Conservation (phyloP, 1,140 invertebrate genomes). For the Pseudoatta argentina region DNA sequence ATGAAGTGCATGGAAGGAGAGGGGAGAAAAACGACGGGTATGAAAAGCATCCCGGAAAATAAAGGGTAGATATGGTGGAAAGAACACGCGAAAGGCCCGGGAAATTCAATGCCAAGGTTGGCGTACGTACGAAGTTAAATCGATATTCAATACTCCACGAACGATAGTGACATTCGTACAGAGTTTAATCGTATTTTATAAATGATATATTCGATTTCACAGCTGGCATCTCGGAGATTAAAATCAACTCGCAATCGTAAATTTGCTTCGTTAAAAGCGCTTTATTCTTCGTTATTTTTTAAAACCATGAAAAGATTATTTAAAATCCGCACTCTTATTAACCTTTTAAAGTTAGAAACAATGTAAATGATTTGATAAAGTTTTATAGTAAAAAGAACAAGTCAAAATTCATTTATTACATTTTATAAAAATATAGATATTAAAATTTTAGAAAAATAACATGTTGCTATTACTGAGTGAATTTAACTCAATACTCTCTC, state of each 20-base stretch:
- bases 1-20: slow-evolving; percentile 58
- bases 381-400: background rate
- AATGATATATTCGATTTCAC: slow-evolving; percentile 20
- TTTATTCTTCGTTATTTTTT: background rate
- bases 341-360: background rate
- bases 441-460: background rate
- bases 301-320: background rate
- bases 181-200: slow-evolving; percentile 26
- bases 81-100: slow-evolving; percentile 26
- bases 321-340: background rate
- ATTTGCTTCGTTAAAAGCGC: background rate
- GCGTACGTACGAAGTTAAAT: slow-evolving; percentile 31
- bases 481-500: background rate
- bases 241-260: background rate
- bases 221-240: background rate
- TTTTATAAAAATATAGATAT: slow-evolving; percentile 13
- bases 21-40: slow-evolving; percentile 30
- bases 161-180: slow-evolving; percentile 32
- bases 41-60: slow-evolving; percentile 57
- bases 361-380: background rate
- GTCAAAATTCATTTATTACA: background rate
- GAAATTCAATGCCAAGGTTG: slow-evolving; percentile 69
- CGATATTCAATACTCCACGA: slow-evolving; percentile 50
- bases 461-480: background rate
- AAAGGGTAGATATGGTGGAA: slow-evolving; percentile 63